These are phyloP conservation scores for Bombylius discolor DNA, from an alignment of 2,888 invertebrate species.

Conservation along the genomic window DNA sequence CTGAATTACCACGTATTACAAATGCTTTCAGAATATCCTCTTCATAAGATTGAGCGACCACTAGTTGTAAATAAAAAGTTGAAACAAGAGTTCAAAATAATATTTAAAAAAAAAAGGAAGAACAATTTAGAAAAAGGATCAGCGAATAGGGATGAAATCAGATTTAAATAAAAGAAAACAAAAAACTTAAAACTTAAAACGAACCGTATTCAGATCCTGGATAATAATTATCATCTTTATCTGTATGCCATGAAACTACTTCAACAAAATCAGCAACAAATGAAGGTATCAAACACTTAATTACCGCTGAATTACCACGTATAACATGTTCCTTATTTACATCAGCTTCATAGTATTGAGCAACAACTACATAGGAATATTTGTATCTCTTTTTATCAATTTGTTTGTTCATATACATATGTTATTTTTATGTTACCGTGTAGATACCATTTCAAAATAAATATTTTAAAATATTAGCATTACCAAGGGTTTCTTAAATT, in stretches of 20 bases:
- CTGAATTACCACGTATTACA: conserved; percentile 79
- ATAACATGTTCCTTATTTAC: conserved; percentile 77
- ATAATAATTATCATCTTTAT: conserved; percentile 56
- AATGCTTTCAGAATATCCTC: conserved; percentile 87
- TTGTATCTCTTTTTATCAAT: no score
- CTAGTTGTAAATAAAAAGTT: conserved; percentile 34
- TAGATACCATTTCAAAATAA: no score
- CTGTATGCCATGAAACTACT: conserved; percentile 68
- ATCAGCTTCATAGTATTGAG: conserved; percentile 70
- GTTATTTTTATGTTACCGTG: no score
- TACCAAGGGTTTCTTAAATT: no score
- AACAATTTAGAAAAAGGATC: conserved; percentile 7
- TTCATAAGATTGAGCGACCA: conserved; percentile 81
- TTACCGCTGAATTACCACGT: conserved; percentile 63
- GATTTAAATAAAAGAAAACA: conserved; percentile 1
- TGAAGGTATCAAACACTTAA: conserved; percentile 73
- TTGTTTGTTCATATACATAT: no score
- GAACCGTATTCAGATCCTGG: conserved; percentile 49
- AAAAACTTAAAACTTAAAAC: background rate
- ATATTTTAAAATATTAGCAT: no score
- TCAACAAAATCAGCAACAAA: conserved; percentile 78
- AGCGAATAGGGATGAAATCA: background rate
- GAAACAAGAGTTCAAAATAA: no score
- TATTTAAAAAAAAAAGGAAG: background rate
- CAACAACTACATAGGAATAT: conserved; percentile 46